These are phyloP conservation scores for Thymelicus sylvestris DNA, from an alignment of 2,888 invertebrate species.

Conservation along the genomic window DNA sequence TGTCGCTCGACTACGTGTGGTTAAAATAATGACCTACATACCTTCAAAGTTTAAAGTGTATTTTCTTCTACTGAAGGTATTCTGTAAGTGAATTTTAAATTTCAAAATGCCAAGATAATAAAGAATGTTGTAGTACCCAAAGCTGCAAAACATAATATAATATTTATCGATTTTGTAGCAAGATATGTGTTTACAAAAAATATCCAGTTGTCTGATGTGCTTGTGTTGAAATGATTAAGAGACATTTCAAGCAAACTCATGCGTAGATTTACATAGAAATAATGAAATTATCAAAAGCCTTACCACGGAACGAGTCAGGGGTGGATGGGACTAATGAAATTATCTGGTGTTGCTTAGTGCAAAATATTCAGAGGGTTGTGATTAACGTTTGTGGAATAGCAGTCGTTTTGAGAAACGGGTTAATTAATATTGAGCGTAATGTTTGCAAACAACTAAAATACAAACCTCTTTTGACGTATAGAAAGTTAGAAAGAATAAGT, in stretches of 20 bases:
- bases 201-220: neutral
- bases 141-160: too few relatives aligned
- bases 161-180: neutral
- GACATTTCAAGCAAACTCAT: constrained; percentile 55
- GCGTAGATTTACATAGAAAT: constrained; percentile 11
- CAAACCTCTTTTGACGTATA: too few relatives aligned
- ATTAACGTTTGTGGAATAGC: constrained; percentile 65
- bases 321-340: constrained; percentile 71
- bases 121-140: too few relatives aligned
- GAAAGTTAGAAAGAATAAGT: too few relatives aligned
- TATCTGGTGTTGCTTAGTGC: constrained; percentile 58
- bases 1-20: constrained; percentile 7
- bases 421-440: constrained; percentile 19
- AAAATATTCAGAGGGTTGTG: constrained; percentile 58
- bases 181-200: neutral
- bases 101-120: too few relatives aligned
- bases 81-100: too few relatives aligned
- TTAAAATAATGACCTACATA: constrained; percentile 27
- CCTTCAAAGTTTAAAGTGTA: neutral
- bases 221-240: constrained; percentile 67
- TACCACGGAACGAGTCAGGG: constrained; percentile 36
- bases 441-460: too few relatives aligned
- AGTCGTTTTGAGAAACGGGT: constrained; percentile 18
- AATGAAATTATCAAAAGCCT: constrained; percentile 11
- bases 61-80: neutral